Base-by-base conservation (phyloP, 2,797 vertebrate species). In the Knipowitschia caucasica region DNA sequence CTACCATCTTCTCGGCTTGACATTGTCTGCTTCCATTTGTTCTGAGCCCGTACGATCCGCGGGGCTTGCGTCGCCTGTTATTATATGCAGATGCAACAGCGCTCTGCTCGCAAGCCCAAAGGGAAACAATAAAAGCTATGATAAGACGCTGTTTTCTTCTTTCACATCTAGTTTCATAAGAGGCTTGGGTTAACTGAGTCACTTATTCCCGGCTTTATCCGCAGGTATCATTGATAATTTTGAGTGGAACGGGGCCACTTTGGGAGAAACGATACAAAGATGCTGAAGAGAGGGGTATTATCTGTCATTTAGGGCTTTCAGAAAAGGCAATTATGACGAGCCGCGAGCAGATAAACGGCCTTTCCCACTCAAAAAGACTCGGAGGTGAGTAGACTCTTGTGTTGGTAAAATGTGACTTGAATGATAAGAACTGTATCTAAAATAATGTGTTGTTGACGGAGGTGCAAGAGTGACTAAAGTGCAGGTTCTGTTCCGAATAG, bases 81-180 rank as follows among this genome's bases (percentile, higher is more conserved):
- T 80, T 77, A 71, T 66, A 81, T 77, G 67, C 72, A 68, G 74
- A 79, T 84, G 64, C 56, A n/a, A n/a, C n/a, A 24, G 47, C 67
- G 70, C 67, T 50, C 53, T 49, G 21, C 45, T 46, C 46, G 9
- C 56, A 33, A 43, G 52, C 69, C 56, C 47, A 21, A n/a, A 35
- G 73, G 69, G 75, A 83, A 62, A 75, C 78, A 73, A 77, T 79
- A 59, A 80, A 67, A 84, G 63, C 51, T 63, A 53, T 8, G 56
- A 79, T 81, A 78, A 85, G 67, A 59, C 56, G 65, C 61, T 57
- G 64, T 59, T 65, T 65, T 66, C 78, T 83, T 61, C 29, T 88
- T 47, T 86, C 86, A 74, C 79, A 82, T 87, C 81, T 84, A 81
- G 69, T 87, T 84, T 80, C 40, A 53, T 56, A 45, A 53, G 55